A percentile compares a stretch with the other conserved stretches of the same genome.
These are phyloP conservation scores for Tachina lurida DNA, from an alignment of 2,888 invertebrate species.

Conservation along the genomic window DNA sequence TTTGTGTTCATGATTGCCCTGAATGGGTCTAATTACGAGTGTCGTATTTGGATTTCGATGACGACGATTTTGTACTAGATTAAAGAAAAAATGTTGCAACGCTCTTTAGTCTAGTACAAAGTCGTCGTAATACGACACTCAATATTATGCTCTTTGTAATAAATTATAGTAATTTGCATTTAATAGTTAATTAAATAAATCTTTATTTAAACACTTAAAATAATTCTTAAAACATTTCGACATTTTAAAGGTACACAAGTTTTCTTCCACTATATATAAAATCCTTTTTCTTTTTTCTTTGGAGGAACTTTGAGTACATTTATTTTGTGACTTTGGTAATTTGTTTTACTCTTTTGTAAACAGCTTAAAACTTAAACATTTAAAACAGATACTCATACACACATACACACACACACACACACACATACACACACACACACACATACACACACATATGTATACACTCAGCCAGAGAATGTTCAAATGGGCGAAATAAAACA, in stretches of 20 bases:
- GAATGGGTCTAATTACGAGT: too few species aligned
- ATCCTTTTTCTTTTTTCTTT: conserved; percentile 1
- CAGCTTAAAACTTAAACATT: conserved; percentile 16
- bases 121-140: too few species aligned
- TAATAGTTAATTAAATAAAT: not conserved
- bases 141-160: too few species aligned
- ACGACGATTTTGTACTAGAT: too few species aligned
- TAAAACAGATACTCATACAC: conserved; percentile 13
- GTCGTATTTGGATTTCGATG: too few species aligned
- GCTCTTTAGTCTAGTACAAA: too few species aligned
- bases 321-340: conserved; percentile 10
- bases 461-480: not conserved
- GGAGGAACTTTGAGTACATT: conserved; percentile 54
- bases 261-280: not conserved
- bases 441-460: not conserved
- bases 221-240: not conserved
- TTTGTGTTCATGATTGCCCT: too few species aligned
- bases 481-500: conserved; percentile 3
- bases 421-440: not conserved
- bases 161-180: not conserved
- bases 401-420: not conserved
- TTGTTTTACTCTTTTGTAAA: conserved; percentile 9
- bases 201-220: not conserved
- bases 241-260: not conserved
- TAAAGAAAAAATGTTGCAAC: too few species aligned